These are phyloP conservation scores for Bombus waltoni DNA, from an alignment of 1,140 invertebrate genomes.

Conservation along the genomic window DNA sequence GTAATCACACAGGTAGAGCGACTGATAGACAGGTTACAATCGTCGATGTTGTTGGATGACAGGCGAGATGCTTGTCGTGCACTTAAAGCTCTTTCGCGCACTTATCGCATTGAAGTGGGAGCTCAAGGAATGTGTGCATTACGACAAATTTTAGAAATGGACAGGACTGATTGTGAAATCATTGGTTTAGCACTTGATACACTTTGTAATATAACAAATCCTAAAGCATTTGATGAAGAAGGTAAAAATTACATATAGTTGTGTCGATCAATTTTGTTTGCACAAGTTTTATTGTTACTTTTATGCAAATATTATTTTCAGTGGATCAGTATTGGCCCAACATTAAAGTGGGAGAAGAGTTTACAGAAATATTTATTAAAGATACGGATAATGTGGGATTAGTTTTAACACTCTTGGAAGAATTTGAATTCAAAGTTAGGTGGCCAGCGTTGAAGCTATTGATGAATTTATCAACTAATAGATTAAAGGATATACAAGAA, in stretches of 20 bases:
- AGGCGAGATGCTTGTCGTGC: slow-evolving; percentile 97
- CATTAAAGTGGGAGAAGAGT: slow-evolving; percentile 91
- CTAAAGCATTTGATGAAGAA: slow-evolving; percentile 92
- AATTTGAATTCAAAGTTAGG: slow-evolving; percentile 96
- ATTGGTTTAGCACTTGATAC: slow-evolving; percentile 96
- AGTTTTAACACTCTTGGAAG: slow-evolving; percentile 94
- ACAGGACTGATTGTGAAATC: slow-evolving; percentile 95
- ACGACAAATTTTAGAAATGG: slow-evolving; percentile 90
- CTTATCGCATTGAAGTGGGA: slow-evolving; percentile 97
- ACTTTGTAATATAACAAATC: slow-evolving; percentile 94
- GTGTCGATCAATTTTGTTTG: not conserved
- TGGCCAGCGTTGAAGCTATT: slow-evolving; percentile 94
- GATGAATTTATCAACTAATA: slow-evolving; percentile 90
- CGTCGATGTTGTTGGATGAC: slow-evolving; percentile 97
- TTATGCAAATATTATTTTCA: slow-evolving; percentile 47
- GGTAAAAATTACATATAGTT: slow-evolving; percentile 80
- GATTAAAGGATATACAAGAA: slow-evolving; percentile 96
- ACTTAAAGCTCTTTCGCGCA: slow-evolving; percentile 95
- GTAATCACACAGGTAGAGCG: slow-evolving; percentile 90
- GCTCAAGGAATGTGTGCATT: slow-evolving; percentile 96
- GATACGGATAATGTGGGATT: slow-evolving; percentile 93
- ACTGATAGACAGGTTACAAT: slow-evolving; percentile 94
- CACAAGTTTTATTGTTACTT: not conserved
- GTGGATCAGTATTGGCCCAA: slow-evolving; percentile 80
- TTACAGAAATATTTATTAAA: slow-evolving; percentile 99